Evolutionary conservation across 1,140 invertebrate species (phyloP).

Genomic region (Melanaphis sacchari): DNA sequence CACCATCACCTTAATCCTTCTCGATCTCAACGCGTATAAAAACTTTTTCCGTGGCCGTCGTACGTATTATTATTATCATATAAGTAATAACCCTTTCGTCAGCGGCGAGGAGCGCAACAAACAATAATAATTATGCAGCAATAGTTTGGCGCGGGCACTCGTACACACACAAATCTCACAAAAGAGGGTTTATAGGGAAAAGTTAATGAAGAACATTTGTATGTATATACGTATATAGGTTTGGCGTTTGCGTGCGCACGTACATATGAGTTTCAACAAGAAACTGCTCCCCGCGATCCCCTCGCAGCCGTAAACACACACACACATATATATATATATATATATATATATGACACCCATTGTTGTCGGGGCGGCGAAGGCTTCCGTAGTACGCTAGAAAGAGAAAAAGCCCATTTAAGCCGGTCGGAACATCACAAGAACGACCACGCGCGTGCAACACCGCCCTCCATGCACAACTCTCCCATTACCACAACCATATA

Average conservation of each 20-base stretch:
- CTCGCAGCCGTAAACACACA: not conserved
- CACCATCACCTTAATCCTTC: not conserved
- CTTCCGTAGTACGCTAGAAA: not conserved
- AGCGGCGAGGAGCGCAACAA: not conserved
- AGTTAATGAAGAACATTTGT: conserved; percentile 37
- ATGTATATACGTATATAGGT: not conserved
- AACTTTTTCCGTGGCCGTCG: not conserved
- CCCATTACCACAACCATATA: not conserved
- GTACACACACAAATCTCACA: not conserved
- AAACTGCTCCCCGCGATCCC: not conserved
- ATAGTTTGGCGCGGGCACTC: not conserved
- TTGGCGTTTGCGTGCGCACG: not conserved
- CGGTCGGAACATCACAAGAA: conserved; percentile 30
- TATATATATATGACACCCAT: not conserved
- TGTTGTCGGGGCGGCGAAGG: not conserved
- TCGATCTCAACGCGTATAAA: not conserved
- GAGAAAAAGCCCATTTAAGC: conserved; percentile 26
- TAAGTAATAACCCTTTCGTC: conserved; percentile 19
- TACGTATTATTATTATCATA: not conserved
- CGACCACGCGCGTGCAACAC: conserved; percentile 2
- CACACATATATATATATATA: not conserved
- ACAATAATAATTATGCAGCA: conserved; percentile 32
- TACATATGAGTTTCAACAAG: conserved; percentile 10
- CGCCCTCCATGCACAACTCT: not conserved
- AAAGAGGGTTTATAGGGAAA: conserved; percentile 32